Conservation (phyloP, 2,797 vertebrate species). For the Distichodus sexfasciatus region DNA sequence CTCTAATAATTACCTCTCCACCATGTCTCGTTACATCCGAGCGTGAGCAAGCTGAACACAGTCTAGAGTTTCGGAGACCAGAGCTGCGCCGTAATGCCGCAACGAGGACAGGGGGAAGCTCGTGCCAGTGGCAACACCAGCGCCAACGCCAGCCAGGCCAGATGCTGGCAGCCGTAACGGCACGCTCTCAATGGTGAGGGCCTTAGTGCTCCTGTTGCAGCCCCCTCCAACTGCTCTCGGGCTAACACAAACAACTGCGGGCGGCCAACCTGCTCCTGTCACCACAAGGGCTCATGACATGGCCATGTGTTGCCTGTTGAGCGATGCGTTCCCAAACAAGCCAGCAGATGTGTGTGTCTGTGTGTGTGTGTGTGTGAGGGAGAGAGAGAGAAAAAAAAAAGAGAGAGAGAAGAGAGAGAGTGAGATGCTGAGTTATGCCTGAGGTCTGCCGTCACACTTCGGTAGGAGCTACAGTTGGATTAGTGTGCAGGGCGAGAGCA, state of each 20-base stretch:
- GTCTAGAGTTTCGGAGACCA: background rate
- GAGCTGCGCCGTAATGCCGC: background rate
- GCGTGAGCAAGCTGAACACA: background rate
- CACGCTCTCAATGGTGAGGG: conserved; percentile 30
- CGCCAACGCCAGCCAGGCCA: conserved; percentile 61
- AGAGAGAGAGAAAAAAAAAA: background rate
- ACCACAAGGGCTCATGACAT: conserved; percentile 50
- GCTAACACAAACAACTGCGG: conserved; percentile 58
- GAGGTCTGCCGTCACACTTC: no score
- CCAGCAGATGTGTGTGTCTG: no score
- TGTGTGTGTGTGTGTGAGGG: no score
- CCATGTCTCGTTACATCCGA: background rate
- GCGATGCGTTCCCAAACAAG: conserved; percentile 28
- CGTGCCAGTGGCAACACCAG: no score
- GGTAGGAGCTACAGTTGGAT: no score
- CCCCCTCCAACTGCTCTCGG: conserved; percentile 55
- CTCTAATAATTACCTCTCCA: conserved; percentile 9
- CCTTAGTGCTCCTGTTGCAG: conserved; percentile 35
- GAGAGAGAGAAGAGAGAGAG: no score
- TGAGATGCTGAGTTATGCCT: no score
- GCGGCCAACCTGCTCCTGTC: conserved; percentile 34
- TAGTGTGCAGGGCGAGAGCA: no score
- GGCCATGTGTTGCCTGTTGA: conserved; percentile 42
- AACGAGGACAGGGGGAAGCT: no score
- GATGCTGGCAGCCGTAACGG: conserved; percentile 61